phyloP scores from a whole-genome alignment of 1,140 invertebrate species.

The Ptiloglossa arizonensis region DNA sequence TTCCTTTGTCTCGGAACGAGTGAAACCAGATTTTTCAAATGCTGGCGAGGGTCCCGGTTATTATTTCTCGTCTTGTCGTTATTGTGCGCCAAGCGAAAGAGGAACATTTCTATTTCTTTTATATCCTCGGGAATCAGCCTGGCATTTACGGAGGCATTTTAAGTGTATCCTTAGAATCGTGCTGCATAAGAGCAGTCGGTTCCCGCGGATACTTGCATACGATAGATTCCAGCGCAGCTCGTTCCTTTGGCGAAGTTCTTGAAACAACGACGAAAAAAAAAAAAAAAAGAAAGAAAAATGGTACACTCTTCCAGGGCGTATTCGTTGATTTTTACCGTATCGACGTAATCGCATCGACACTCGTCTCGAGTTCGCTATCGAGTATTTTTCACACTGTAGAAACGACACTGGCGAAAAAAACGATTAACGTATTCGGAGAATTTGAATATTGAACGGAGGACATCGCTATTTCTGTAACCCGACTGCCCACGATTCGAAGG shows the following conservation, averaged over 20 bases:
- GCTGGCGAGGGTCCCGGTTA: slow-evolving; percentile 4
- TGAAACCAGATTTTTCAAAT: slow-evolving; percentile 48
- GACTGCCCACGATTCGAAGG: neutral
- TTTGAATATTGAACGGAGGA: neutral
- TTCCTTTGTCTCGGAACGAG: slow-evolving; percentile 19
- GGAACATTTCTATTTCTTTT: slow-evolving; percentile 49
- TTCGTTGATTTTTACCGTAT: neutral
- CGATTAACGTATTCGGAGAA: neutral
- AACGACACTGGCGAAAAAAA: neutral
- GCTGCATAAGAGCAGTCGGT: slow-evolving; percentile 35
- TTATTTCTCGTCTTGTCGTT: slow-evolving; percentile 38
- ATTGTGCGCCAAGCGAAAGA: slow-evolving; percentile 18
- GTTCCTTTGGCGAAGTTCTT: neutral
- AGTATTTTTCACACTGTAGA: neutral
- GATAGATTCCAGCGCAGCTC: neutral
- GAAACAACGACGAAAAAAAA: too few species aligned
- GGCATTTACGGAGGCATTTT: slow-evolving; percentile 47
- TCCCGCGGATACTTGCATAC: slow-evolving; percentile 34
- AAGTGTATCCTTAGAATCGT: slow-evolving; percentile 38
- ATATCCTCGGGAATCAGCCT: slow-evolving; percentile 31
- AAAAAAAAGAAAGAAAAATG: too few species aligned
- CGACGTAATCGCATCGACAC: neutral
- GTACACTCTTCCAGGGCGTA: neutral
- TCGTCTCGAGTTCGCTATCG: neutral
- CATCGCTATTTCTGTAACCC: neutral